Percentiles rank a stretch among this genome's conserved stretches.
Conservation (phyloP, 2,113 vertebrate genomes). For the Psittacara wagleri region DNA sequence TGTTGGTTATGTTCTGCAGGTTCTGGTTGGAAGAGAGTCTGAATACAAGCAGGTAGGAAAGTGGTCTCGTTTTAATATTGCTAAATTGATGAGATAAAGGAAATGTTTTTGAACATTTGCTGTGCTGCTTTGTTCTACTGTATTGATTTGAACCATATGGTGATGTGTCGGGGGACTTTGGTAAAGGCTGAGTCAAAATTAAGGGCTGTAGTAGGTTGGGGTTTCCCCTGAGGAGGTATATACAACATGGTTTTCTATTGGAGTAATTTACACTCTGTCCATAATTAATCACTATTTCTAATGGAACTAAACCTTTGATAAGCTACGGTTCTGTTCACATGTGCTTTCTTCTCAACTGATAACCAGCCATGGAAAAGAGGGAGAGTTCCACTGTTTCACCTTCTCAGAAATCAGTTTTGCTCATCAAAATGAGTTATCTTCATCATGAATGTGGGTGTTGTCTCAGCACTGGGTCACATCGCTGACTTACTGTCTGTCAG, state of each 20-base stretch:
- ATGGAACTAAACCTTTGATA: background rate
- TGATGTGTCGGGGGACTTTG: background rate
- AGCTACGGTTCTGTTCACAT: background rate
- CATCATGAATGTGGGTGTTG: background rate
- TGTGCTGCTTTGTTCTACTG: background rate
- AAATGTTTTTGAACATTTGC: background rate
- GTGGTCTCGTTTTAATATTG: background rate
- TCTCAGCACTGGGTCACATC: background rate
- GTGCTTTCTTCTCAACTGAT: background rate
- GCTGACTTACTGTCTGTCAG: rapidly evolving
- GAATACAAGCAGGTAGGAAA: conserved; percentile 95
- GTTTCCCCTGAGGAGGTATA: background rate
- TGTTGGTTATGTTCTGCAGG: conserved; percentile 90
- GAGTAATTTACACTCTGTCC: background rate
- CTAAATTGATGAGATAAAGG: background rate
- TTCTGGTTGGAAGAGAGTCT: conserved; percentile 91
- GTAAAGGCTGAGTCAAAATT: conserved; percentile 20
- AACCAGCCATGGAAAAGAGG: background rate
- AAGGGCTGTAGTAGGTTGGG: background rate
- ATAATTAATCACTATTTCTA: background rate
- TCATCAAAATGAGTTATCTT: background rate
- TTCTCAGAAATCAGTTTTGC: background rate
- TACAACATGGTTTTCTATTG: background rate
- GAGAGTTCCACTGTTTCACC: background rate
- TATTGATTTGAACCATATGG: background rate